Conservation (phyloP, 2,797 vertebrate species). For the Rhinophrynus dorsalis region DNA sequence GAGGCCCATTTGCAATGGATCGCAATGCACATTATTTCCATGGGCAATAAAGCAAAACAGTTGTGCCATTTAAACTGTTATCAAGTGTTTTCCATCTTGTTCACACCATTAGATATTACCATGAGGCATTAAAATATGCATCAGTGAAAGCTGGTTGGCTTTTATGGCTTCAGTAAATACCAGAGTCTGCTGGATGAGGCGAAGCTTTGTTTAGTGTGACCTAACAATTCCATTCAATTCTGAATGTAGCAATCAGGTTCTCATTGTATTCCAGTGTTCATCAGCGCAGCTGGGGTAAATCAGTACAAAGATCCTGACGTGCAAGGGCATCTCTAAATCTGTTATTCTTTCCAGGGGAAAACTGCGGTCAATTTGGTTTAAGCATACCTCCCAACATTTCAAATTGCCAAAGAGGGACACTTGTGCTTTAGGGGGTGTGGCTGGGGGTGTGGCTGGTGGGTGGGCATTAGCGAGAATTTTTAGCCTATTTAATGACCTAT, state of each 20-base stretch:
- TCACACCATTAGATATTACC: conserved; percentile 52
- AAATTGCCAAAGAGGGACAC: too few relatives aligned
- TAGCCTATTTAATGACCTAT: too few relatives aligned
- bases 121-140: conserved; percentile 43
- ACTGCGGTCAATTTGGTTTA: too few relatives aligned
- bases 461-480: too few relatives aligned
- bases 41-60: conserved; percentile 30
- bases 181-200: conserved; percentile 27
- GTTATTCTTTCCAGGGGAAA: too few relatives aligned
- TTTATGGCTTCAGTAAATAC: conserved; percentile 60
- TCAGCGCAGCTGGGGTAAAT: too few relatives aligned
- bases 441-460: too few relatives aligned
- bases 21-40: conserved; percentile 18
- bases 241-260: background rate
- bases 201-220: background rate
- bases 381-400: too few relatives aligned
- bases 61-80: conserved; percentile 46
- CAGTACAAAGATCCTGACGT: too few relatives aligned
- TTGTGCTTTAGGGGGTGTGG: too few relatives aligned
- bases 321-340: too few relatives aligned
- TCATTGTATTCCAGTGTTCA: background rate
- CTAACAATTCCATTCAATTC: background rate
- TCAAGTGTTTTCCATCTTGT: conserved; percentile 51
- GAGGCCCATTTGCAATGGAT: conserved; percentile 29
- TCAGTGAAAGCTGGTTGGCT: conserved; percentile 58